phyloP scores from a whole-genome alignment of 2,888 invertebrate genomes.

The Meandrusa payeni region DNA sequence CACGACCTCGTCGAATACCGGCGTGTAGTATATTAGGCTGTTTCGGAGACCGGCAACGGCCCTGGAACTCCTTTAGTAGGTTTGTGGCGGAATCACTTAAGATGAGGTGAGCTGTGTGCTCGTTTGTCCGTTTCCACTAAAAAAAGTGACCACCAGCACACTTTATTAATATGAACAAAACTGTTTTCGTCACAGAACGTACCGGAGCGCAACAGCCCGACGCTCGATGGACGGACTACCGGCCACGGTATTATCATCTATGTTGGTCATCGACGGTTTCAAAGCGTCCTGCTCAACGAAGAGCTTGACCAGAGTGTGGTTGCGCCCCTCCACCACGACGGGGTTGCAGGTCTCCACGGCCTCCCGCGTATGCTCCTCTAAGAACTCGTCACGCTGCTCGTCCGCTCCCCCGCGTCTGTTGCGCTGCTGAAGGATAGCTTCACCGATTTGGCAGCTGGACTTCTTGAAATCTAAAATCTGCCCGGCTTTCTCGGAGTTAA shows the following conservation, averaged over 20 bases:
- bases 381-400: conserved; percentile 26
- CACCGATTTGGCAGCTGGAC: conserved; percentile 58
- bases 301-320: conserved; percentile 2
- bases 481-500: conserved; percentile 69
- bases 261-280: background rate
- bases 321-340: conserved; percentile 17
- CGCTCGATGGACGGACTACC: conserved; percentile 3
- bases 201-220: background rate
- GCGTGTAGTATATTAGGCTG: too few species aligned
- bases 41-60: too few species aligned
- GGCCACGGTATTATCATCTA: conserved; percentile 10
- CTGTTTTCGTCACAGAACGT: background rate
- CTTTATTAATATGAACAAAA: too few species aligned
- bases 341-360: conserved; percentile 29
- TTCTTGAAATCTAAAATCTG: conserved; percentile 66
- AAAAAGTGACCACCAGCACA: too few species aligned
- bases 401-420: conserved; percentile 31
- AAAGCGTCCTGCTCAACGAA: background rate
- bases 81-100: too few species aligned
- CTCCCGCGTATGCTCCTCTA: conserved; percentile 26
- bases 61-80: too few species aligned
- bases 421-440: conserved; percentile 53
- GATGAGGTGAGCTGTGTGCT: too few species aligned
- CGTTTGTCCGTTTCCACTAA: too few species aligned
- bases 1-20: too few species aligned